A percentile compares a stretch with the other conserved stretches of the same genome.
These are phyloP conservation scores for Sebastes nivosus DNA, from an alignment of 2,797 vertebrate species.

Conservation along the genomic window DNA sequence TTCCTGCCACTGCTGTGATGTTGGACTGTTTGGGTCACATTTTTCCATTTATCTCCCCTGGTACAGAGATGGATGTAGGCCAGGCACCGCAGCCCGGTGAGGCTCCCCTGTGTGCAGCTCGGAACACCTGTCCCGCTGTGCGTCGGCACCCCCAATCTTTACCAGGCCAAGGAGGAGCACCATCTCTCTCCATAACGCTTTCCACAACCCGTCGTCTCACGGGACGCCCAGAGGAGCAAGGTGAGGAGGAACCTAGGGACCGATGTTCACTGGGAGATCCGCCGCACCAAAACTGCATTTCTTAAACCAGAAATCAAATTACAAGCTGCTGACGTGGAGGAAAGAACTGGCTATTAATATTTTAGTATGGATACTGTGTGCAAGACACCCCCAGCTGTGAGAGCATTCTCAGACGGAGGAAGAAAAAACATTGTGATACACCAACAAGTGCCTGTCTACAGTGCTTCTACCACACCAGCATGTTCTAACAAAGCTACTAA, in stretches of 20 bases:
- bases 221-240: slow-evolving; percentile 49
- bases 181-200: slow-evolving; percentile 65
- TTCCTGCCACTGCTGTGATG: slow-evolving; percentile 64
- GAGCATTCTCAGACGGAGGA: slow-evolving; percentile 13
- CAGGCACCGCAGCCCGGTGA: slow-evolving; percentile 71
- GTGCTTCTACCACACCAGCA: neutral
- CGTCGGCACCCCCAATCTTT: slow-evolving; percentile 80
- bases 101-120: slow-evolving; percentile 75
- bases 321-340: slow-evolving; percentile 69
- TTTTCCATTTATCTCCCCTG: slow-evolving; percentile 81
- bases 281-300: slow-evolving; percentile 71
- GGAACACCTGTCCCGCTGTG: slow-evolving; percentile 80
- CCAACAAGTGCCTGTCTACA: slow-evolving; percentile 71
- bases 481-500: slow-evolving; percentile 24
- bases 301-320: slow-evolving; percentile 74
- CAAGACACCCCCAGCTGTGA: slow-evolving; percentile 49
- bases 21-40: slow-evolving; percentile 75
- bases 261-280: slow-evolving; percentile 50
- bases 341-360: slow-evolving; percentile 72
- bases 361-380: slow-evolving; percentile 62
- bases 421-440: slow-evolving; percentile 40
- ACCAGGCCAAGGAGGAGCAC: slow-evolving; percentile 84
- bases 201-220: slow-evolving; percentile 48
- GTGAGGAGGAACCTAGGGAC: slow-evolving; percentile 51
- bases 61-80: slow-evolving; percentile 84